Evolutionary conservation across 53 echinoderm and acorn worm species (phyloP).

Genomic region (Apostichopus leukothele): DNA sequence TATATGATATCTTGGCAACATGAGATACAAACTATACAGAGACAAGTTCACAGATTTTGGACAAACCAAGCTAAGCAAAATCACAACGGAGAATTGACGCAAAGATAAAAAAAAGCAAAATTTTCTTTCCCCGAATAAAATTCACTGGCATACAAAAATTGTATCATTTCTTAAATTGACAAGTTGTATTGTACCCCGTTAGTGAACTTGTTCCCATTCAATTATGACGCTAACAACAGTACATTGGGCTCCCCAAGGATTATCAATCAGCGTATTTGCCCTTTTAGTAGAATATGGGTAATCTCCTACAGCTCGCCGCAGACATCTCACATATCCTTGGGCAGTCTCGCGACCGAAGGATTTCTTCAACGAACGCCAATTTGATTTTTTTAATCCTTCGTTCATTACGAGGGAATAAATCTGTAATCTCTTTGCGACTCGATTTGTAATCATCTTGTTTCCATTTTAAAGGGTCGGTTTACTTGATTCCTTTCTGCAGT

Average conservation of each 20-base stretch:
- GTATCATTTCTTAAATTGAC: not conserved
- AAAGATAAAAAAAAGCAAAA: no score
- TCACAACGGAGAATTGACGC: no score
- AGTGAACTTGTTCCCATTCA: not conserved
- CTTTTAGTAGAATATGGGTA: conserved; percentile 1
- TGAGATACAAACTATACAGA: no score
- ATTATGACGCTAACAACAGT: not conserved
- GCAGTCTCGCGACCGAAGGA: not conserved
- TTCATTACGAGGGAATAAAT: conserved; percentile 36
- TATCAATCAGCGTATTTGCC: conserved; percentile 30
- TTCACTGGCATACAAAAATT: no score
- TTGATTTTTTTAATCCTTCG: conserved; percentile 29
- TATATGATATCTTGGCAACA: no score
- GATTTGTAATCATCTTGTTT: not conserved
- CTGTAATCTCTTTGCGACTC: conserved; percentile 32
- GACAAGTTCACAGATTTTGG: no score
- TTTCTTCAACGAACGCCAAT: conserved; percentile 18
- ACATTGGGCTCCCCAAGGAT: conserved; percentile 13
- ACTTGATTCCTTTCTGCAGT: no score
- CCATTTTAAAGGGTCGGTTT: conserved; percentile 14
- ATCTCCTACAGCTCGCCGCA: not conserved
- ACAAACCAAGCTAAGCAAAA: no score
- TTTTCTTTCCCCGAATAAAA: no score
- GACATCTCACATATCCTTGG: conserved; percentile 23
- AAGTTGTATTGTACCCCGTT: not conserved